phyloP scores from a whole-genome alignment of 2,888 invertebrate species.

The Zelleria hepariella region DNA sequence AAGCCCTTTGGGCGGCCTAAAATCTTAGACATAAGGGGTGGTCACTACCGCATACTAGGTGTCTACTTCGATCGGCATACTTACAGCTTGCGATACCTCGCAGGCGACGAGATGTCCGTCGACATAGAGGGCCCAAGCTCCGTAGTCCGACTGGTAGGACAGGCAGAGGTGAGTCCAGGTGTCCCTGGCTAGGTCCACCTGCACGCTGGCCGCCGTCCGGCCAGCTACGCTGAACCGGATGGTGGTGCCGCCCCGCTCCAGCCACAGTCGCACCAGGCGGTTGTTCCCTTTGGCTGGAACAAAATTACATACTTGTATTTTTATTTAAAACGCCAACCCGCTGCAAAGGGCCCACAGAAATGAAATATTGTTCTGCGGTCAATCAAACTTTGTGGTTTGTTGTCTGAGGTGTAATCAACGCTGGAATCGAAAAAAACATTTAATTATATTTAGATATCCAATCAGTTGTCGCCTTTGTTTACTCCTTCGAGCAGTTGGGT shows the following conservation, averaged over 20 bases:
- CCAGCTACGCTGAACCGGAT: slow-evolving; percentile 72
- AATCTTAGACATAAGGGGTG: too few relatives aligned
- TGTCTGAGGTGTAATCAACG: too few relatives aligned
- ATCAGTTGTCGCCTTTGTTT: too few relatives aligned
- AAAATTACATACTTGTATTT: background rate
- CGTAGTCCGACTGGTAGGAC: slow-evolving; percentile 74
- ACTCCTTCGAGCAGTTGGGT: too few relatives aligned
- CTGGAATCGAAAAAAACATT: too few relatives aligned
- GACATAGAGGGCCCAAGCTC: slow-evolving; percentile 74
- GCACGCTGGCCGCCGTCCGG: slow-evolving; percentile 51
- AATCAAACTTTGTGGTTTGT: too few relatives aligned
- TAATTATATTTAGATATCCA: too few relatives aligned
- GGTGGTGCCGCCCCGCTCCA: slow-evolving; percentile 68
- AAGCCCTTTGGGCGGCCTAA: too few relatives aligned
- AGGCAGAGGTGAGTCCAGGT: slow-evolving; percentile 78
- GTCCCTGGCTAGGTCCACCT: slow-evolving; percentile 48
- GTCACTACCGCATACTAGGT: background rate
- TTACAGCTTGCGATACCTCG: slow-evolving; percentile 42
- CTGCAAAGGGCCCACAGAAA: too few relatives aligned
- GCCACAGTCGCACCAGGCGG: slow-evolving; percentile 71
- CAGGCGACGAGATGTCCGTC: slow-evolving; percentile 68
- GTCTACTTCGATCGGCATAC: slow-evolving; percentile 14
- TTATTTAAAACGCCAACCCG: background rate
- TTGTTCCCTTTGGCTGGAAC: slow-evolving; percentile 63
- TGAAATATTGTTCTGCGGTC: too few relatives aligned